Evolutionary conservation across 2,113 vertebrate genomes (phyloP).

Genomic region (Saimiri boliviensis): DNA sequence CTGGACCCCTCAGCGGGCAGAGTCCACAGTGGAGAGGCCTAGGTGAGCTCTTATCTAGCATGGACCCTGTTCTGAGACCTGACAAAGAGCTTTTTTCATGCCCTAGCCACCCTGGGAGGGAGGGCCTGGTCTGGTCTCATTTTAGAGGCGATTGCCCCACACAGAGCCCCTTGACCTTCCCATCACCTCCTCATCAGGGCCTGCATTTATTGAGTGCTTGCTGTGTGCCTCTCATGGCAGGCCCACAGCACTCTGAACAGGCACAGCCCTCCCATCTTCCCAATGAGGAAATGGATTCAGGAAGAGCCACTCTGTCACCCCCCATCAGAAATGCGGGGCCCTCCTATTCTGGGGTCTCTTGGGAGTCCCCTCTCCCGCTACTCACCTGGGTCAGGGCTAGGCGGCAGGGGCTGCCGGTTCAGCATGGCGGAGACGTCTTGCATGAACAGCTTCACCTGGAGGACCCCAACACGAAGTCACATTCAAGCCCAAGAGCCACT

Average conservation of each 20-base stretch:
- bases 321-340: fast-evolving
- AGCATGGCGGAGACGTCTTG: conserved; percentile 68
- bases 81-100: neutral
- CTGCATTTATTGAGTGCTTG: neutral
- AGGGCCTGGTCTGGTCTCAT: neutral
- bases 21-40: neutral
- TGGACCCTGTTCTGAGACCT: neutral
- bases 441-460: conserved; percentile 83
- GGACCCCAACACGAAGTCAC: neutral
- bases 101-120: neutral
- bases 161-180: neutral
- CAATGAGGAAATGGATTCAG: neutral
- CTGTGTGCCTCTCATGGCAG: neutral
- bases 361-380: fast-evolving
- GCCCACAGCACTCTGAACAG: fast-evolving
- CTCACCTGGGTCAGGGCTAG: neutral
- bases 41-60: neutral
- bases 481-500: fast-evolving
- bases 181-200: neutral
- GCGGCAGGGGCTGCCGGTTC: fast-evolving
- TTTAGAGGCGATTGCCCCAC: neutral
- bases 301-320: too few relatives aligned
- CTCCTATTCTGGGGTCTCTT: neutral
- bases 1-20: fast-evolving
- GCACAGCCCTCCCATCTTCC: neutral